phyloP scores from a whole-genome alignment of 2,888 invertebrate species.

The Leptinotarsa juncta region DNA sequence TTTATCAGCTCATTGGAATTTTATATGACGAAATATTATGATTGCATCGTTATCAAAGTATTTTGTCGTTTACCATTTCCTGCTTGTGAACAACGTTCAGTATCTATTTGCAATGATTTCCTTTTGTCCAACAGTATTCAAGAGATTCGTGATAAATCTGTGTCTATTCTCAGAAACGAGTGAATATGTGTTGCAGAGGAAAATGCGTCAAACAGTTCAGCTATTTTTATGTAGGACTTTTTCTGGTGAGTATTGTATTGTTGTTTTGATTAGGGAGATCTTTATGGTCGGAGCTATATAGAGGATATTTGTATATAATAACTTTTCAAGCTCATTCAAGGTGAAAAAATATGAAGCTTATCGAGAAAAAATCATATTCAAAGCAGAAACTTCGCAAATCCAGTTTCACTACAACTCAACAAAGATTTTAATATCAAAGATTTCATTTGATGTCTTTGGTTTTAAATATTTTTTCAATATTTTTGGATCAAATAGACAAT shows the following conservation, averaged over 20 bases:
- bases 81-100: neutral
- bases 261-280: neutral
- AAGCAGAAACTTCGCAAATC: no score
- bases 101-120: neutral
- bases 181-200: conserved; percentile 17
- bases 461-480: no score
- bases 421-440: no score
- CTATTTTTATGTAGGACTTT: conserved; percentile 13
- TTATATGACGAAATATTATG: neutral
- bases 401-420: no score
- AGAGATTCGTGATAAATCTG: neutral
- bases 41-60: neutral
- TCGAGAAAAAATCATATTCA: no score
- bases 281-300: neutral
- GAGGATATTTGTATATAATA: neutral
- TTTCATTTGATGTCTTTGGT: no score
- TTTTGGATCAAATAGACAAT: no score
- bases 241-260: conserved; percentile 13
- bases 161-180: neutral
- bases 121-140: neutral
- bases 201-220: conserved; percentile 15
- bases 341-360: no score
- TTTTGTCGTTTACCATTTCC: neutral
- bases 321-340: no score
- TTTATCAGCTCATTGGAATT: neutral